These are phyloP conservation scores for Thereva unica DNA, from an alignment of 2,888 invertebrate genomes.

Conservation along the genomic window DNA sequence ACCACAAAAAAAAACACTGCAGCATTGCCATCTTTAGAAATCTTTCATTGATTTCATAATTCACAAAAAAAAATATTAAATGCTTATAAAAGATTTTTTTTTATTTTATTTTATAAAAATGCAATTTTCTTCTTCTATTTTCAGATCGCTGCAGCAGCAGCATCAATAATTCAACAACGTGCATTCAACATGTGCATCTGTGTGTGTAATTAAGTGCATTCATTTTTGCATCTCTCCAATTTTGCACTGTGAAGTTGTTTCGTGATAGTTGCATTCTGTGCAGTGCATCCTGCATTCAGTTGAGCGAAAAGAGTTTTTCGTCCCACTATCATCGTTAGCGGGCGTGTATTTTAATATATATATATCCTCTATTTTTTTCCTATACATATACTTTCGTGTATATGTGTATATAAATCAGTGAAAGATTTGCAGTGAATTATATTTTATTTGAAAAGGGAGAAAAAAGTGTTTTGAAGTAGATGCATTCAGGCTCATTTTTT, in stretches of 20 bases:
- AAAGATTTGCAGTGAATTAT: too few species aligned
- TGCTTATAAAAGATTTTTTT: too few species aligned
- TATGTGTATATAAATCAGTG: too few species aligned
- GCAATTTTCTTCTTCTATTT: slow-evolving; percentile 17
- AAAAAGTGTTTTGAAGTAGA: too few species aligned
- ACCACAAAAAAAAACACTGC: too few species aligned
- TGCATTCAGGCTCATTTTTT: too few species aligned
- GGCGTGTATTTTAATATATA: not conserved
- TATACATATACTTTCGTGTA: not conserved
- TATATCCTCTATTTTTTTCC: not conserved
- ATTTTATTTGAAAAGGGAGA: too few species aligned
- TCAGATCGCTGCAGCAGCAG: slow-evolving; percentile 9
- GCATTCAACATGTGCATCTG: not conserved
- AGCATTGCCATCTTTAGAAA: too few species aligned
- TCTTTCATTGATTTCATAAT: too few species aligned
- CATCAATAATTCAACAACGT: not conserved
- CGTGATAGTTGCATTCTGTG: slow-evolving; percentile 1
- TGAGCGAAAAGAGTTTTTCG: slow-evolving; percentile 4
- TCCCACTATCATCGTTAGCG: not conserved
- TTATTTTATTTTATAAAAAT: not conserved
- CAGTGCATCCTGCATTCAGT: slow-evolving; percentile 14
- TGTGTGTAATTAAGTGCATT: slow-evolving; percentile 22
- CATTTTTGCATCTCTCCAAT: not conserved
- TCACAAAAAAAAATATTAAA: too few species aligned
- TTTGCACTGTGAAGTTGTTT: slow-evolving; percentile 10